Evolutionary conservation across 2,888 invertebrate species (phyloP).

Genomic region (Dicranocentrus wangi): DNA sequence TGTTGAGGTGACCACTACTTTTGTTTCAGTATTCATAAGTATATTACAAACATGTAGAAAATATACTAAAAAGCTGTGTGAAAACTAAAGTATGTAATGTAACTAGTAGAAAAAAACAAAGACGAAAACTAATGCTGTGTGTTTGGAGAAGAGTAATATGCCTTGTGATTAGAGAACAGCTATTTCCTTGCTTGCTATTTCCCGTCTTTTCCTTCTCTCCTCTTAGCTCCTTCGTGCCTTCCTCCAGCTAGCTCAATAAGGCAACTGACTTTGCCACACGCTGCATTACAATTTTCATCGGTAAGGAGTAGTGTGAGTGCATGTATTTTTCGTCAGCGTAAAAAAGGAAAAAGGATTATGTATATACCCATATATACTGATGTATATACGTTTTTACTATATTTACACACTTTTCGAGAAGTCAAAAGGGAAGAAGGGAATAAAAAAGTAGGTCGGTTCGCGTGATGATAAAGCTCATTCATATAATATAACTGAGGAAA

Average conservation of each 20-base stretch:
- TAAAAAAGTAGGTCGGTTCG: conserved; percentile 64
- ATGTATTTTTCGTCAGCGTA: conserved; percentile 1
- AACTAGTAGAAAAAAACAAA: neutral
- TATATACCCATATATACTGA: neutral
- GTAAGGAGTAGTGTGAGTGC: neutral
- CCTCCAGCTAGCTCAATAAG: conserved; percentile 66
- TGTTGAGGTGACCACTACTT: conserved; percentile 1
- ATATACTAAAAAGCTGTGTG: conserved; percentile 14
- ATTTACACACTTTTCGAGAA: conserved; percentile 32
- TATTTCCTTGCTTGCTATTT: conserved; percentile 9
- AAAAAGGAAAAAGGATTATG: conserved; percentile 25
- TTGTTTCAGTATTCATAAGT: neutral
- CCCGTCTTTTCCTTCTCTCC: conserved; percentile 34
- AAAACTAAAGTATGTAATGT: neutral
- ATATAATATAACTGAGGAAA: conserved; percentile 31
- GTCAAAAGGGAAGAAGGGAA: conserved; percentile 28
- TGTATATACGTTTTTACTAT: neutral
- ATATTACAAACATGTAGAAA: neutral
- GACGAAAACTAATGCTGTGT: neutral
- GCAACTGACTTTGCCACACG: conserved; percentile 57
- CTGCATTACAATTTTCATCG: conserved; percentile 40
- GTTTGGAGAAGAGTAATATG: neutral
- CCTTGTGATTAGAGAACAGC: conserved; percentile 1
- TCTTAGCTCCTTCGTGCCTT: conserved; percentile 54
- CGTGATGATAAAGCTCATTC: conserved; percentile 61